Evolutionary conservation across 2,797 vertebrate species (phyloP), one percentile per base, ranked within the genome.

Genomic region (Molossus alvarezi): DNA sequence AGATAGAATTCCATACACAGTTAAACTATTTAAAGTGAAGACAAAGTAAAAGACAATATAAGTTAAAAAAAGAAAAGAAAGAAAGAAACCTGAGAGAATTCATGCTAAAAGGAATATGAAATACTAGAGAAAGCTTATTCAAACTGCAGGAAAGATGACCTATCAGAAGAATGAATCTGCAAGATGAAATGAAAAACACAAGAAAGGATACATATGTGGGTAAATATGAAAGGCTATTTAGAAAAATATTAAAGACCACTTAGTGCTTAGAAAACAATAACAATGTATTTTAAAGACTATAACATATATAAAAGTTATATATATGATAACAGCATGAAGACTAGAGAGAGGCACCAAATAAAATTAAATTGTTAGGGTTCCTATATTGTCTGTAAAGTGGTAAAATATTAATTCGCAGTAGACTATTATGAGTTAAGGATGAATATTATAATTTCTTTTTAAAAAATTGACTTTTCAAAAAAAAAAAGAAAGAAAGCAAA

Each of bases 91-190:
- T 17, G 29, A 76, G 37, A n/a, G 41, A 77, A 84, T 25, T 69
- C 45, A 55, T 5, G 25, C 72, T 71, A 71, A 17, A 76, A 85
- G 15, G 45, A 75, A 79, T 29, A 53, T 60, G 15, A 86, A 94
- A 29, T 55, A 94, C 62, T 69, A 77, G 10, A 48, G 55, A 20
- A 37, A 77, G 17, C 60, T 94, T 94, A 69, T 73, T 90, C 62
- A 69, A 77, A 41, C 41, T 20, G 58, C 75, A 76, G 64, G 55
- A 71, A 57, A 33, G 69, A 82, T 21, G 48, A 20, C 27, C 23
- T 55, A n/a, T 71, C 48, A 45, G 62, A 84, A 73, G 27, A 20
- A 64, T 48, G 67, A 48, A 29, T 88, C 37, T 75, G 27, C 37
- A 79, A 29, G 27, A 71, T 15, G 29, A 33, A 45, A 79, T 55